phyloP scores from a whole-genome alignment of 2,888 invertebrate genomes.

The Macrosoma leucophasiata region DNA sequence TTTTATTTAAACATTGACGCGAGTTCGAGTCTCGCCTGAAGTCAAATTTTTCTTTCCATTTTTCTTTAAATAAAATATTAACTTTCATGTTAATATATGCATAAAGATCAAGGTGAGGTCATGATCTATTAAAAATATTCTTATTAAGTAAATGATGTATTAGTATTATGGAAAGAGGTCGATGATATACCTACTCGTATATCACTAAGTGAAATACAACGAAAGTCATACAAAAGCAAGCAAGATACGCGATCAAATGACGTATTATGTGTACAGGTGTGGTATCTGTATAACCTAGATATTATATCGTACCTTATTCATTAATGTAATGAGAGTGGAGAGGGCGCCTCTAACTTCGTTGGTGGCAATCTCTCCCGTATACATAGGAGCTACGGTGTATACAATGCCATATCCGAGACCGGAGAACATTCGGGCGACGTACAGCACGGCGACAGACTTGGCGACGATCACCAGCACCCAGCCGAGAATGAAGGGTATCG shows the following conservation, averaged over 20 bases:
- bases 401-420: slow-evolving; percentile 79
- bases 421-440: slow-evolving; percentile 76
- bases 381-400: slow-evolving; percentile 78
- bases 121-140: too few relatives aligned
- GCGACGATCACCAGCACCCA: slow-evolving; percentile 80
- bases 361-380: slow-evolving; percentile 78
- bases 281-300: slow-evolving; percentile 26
- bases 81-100: too few relatives aligned
- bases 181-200: too few relatives aligned
- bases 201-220: too few relatives aligned
- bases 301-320: slow-evolving; percentile 64
- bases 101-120: too few relatives aligned
- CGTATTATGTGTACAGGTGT: slow-evolving; percentile 25
- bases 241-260: slow-evolving; percentile 25
- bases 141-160: too few relatives aligned
- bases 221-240: slow-evolving; percentile 31
- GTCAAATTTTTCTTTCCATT: too few relatives aligned
- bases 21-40: too few relatives aligned
- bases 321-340: slow-evolving; percentile 77
- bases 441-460: slow-evolving; percentile 71
- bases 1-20: too few relatives aligned
- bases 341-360: slow-evolving; percentile 77
- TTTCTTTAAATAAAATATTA: too few relatives aligned
- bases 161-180: too few relatives aligned
- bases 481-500: slow-evolving; percentile 76